These are phyloP conservation scores for Poeciliopsis infans DNA, from an alignment of 2,797 vertebrate genomes.

Conservation along the genomic window DNA sequence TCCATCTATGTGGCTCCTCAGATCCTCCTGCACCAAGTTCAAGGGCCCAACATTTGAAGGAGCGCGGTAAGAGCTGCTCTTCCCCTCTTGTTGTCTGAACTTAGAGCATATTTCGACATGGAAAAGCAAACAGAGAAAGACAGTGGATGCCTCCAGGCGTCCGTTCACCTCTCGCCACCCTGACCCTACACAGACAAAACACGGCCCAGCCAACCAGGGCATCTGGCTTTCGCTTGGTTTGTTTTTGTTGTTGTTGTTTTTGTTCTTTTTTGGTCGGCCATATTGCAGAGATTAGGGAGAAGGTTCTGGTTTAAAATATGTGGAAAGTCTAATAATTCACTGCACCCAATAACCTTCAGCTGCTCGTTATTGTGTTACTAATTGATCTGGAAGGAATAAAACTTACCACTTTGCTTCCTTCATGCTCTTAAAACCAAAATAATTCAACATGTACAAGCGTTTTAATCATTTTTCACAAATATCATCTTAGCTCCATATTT, in stretches of 20 bases:
- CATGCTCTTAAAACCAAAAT: background rate
- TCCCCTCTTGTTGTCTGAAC: slow-evolving; percentile 29
- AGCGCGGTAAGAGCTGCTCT: slow-evolving; percentile 11
- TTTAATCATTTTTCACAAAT: background rate
- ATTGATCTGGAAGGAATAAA: background rate
- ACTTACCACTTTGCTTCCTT: too few species aligned
- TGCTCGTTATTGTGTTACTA: background rate
- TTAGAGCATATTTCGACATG: slow-evolving; percentile 38
- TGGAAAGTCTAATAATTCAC: slow-evolving; percentile 14
- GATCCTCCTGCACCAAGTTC: slow-evolving; percentile 13
- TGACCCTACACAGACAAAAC: slow-evolving; percentile 62
- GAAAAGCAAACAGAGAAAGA: slow-evolving; percentile 60
- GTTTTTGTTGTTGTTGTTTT: slow-evolving; percentile 14
- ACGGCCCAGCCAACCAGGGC: slow-evolving; percentile 38
- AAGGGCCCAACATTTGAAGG: slow-evolving; percentile 22
- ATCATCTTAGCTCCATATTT: background rate
- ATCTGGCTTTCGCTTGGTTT: slow-evolving; percentile 52
- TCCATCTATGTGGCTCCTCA: background rate
- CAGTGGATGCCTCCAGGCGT: slow-evolving; percentile 54
- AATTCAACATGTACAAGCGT: background rate
- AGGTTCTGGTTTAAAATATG: slow-evolving; percentile 15
- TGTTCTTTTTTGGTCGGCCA: background rate
- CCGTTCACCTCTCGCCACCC: slow-evolving; percentile 62
- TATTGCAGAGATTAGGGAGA: slow-evolving; percentile 23
- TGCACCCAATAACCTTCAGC: slow-evolving; percentile 6